Percentiles rank a stretch among this genome's conserved stretches.
These are phyloP conservation scores for Scaptomyza hsui DNA, from an alignment of 1,140 invertebrate genomes.

Conservation along the genomic window DNA sequence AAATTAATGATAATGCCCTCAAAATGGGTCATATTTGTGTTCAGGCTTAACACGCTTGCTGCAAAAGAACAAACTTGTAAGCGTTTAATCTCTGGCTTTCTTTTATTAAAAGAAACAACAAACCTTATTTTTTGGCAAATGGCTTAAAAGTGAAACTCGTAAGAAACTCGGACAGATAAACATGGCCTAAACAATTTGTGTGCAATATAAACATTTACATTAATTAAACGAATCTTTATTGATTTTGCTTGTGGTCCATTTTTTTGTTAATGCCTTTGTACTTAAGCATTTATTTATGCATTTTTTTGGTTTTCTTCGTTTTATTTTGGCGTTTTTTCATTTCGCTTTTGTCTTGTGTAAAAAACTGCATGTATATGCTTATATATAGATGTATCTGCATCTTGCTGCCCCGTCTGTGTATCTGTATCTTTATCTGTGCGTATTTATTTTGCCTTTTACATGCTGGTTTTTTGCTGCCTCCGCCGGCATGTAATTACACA, in stretches of 20 bases:
- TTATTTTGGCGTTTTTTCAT: slow-evolving; percentile 25
- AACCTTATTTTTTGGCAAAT: slow-evolving; percentile 5
- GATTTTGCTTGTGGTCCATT: slow-evolving; percentile 43
- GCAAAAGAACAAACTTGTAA: slow-evolving; percentile 50
- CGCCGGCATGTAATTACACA: slow-evolving; percentile 70
- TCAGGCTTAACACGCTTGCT: slow-evolving; percentile 18
- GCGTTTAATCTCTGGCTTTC: slow-evolving; percentile 39
- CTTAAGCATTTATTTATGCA: slow-evolving; percentile 61
- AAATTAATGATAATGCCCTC: slow-evolving; percentile 60
- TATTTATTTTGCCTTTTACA: slow-evolving; percentile 72
- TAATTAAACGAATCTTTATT: slow-evolving; percentile 74
- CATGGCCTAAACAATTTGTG: slow-evolving; percentile 25
- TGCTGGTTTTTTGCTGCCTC: slow-evolving; percentile 46
- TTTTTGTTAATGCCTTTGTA: slow-evolving; percentile 36
- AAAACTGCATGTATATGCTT: slow-evolving; percentile 17
- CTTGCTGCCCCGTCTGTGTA: slow-evolving; percentile 33
- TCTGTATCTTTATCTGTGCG: slow-evolving; percentile 69
- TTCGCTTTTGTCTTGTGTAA: slow-evolving; percentile 54
- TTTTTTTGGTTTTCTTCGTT: slow-evolving; percentile 25
- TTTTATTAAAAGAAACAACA: slow-evolving; percentile 13
- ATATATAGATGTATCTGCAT: slow-evolving; percentile 42
- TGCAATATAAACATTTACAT: slow-evolving; percentile 70
- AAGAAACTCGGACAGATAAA: slow-evolving; percentile 12
- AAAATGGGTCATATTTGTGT: slow-evolving; percentile 63
- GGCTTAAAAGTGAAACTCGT: slow-evolving; percentile 71